Evolutionary conservation across 2,113 vertebrate species (phyloP).

Genomic region (Astur gentilis): DNA sequence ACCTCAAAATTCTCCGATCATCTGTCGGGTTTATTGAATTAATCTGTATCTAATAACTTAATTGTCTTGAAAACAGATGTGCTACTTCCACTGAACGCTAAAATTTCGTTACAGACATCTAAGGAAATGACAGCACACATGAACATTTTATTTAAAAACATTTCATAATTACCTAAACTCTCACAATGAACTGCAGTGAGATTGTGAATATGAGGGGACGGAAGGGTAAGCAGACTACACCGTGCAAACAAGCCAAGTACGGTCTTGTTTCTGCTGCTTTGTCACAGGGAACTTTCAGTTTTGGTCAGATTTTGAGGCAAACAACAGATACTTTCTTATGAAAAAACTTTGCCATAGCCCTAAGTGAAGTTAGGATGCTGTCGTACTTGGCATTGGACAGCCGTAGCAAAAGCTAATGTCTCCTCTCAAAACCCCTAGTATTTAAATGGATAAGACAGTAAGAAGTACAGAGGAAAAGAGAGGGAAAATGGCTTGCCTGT

Average conservation of each 20-base stretch:
- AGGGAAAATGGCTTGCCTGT: neutral
- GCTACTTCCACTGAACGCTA: slow-evolving; percentile 47
- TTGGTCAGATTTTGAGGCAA: neutral
- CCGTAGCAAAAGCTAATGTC: neutral
- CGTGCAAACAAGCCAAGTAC: rapidly evolving
- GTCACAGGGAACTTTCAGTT: neutral
- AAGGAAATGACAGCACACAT: slow-evolving; percentile 44
- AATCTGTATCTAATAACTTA: slow-evolving; percentile 71
- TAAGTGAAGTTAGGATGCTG: neutral
- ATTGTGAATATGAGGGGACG: neutral
- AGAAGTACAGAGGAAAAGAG: neutral
- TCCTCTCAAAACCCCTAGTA: neutral
- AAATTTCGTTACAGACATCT: slow-evolving; percentile 62
- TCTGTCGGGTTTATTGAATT: slow-evolving; percentile 63
- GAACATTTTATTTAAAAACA: slow-evolving; percentile 10
- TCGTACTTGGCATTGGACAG: neutral
- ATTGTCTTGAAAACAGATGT: slow-evolving; percentile 73
- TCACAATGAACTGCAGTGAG: neutral
- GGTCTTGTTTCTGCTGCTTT: neutral
- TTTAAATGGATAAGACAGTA: neutral
- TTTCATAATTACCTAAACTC: slow-evolving; percentile 17
- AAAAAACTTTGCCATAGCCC: neutral
- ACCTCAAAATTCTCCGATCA: slow-evolving; percentile 52
- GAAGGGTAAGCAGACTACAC: neutral
- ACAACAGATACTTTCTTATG: neutral